Base-by-base conservation (phyloP, 2,113 vertebrate species). In the Cromileptes altivelis region DNA sequence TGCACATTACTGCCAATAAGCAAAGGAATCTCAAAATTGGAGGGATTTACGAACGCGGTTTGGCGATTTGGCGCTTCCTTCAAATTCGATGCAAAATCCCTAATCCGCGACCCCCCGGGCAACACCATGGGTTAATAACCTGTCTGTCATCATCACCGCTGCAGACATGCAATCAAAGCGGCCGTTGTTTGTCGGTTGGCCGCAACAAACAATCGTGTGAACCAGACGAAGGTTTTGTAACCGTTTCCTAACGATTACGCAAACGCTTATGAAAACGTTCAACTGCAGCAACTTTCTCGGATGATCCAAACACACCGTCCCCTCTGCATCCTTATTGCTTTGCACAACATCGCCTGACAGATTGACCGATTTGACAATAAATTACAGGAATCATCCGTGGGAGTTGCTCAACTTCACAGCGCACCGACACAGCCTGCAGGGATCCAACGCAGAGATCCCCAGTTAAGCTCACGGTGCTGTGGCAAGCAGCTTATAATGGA, bases 181-280 rank as follows among this genome's bases (percentile, higher is more conserved):
- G 7, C 10, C 4, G 6, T 1, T 14, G 77, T 49, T 50, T 49
- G 37, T 30, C 6, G 3, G 4, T 47, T 10, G 1, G 15, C 37
- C 52, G 7, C 6, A 33, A 27, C 52, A 45, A 5, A 70, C 60
- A 21, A 17, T 4, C 21, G 37, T 30, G 70, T 45, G 75, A 85
- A 18, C 73, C 33, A 63, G 57, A 27, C 77, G 0, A 2, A 4
- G 25, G 84, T 93, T 89, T 84, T 80, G 91, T 91, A 93, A 93
- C 79, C 45, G 53, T 15, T 52, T 15, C 50, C 33, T n/a, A 19
- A 9, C 64, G 23, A 18, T 95, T 94, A 94, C 91, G 91, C 91
- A 95, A 94, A 93, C 78, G 57, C 4, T 94, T 94, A 93, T 70
- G 81, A 92, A 92, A 91, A 72, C 30, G 6, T 3, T n/a, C 23